Evolutionary conservation across 2,888 invertebrate species (phyloP).

Genomic region (Ypsolopha sequella): DNA sequence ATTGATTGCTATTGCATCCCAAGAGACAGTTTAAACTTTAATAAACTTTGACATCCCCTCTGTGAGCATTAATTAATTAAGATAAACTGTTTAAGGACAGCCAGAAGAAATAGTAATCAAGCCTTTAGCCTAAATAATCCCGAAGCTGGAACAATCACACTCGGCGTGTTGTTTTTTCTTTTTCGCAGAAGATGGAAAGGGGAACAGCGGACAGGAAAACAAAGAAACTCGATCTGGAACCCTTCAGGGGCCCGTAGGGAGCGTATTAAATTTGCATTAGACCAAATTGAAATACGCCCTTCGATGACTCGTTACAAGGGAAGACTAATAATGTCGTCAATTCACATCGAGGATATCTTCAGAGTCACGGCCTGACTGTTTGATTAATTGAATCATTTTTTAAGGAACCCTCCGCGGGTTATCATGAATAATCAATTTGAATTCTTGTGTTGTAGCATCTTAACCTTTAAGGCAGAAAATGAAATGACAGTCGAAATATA

Average conservation of each 20-base stretch:
- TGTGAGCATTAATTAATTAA: constrained; percentile 50
- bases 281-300: constrained; percentile 67
- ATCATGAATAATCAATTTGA: constrained; percentile 22
- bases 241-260: constrained; percentile 45
- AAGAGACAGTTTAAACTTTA: constrained; percentile 6
- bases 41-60: constrained; percentile 15
- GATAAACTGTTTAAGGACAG: constrained; percentile 45
- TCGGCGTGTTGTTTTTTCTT: constrained; percentile 9
- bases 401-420: constrained; percentile 28
- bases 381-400: constrained; percentile 66
- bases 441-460: constrained; percentile 10
- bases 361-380: constrained; percentile 60
- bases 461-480: background rate
- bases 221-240: constrained; percentile 55
- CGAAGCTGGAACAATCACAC: constrained; percentile 11
- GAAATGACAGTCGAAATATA: no score
- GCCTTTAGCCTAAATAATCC: constrained; percentile 7
- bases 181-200: constrained; percentile 4
- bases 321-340: constrained; percentile 64
- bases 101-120: constrained; percentile 47
- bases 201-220: constrained; percentile 35
- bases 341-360: constrained; percentile 47
- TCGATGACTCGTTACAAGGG: constrained; percentile 57
- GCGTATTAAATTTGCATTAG: constrained; percentile 70
- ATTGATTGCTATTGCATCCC: no score